Percentiles rank a stretch among this genome's conserved stretches.
phyloP scores from a whole-genome alignment of 2,113 vertebrate species.

The Nothocercus nigrocapillus region DNA sequence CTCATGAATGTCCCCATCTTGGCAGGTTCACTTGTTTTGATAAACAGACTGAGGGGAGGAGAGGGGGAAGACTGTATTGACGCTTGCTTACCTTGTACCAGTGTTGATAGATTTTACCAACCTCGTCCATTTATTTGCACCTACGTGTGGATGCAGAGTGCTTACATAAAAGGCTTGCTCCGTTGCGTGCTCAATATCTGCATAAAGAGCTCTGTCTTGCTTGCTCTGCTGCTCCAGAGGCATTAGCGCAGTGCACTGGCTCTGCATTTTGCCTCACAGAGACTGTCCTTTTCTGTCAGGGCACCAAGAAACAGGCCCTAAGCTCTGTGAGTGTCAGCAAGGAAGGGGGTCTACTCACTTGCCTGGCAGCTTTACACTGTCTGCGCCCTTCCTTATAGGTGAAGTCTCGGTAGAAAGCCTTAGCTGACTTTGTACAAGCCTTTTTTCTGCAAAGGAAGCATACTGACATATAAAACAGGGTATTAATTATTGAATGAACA shows the following conservation, averaged over 20 bases:
- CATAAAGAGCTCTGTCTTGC: background rate
- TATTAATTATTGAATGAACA: background rate
- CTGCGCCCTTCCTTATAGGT: background rate
- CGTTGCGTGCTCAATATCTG: background rate
- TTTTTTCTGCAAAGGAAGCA: constrained; percentile 29
- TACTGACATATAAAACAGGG: background rate
- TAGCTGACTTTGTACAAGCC: background rate
- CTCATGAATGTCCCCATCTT: background rate
- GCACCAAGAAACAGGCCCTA: background rate
- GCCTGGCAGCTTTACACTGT: background rate
- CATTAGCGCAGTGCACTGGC: background rate
- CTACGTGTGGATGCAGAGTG: background rate
- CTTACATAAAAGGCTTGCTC: background rate
- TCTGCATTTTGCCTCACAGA: background rate
- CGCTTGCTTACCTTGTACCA: background rate
- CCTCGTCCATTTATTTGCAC: background rate
- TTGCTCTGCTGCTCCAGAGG: background rate
- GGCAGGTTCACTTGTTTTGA: background rate
- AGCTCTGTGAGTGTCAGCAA: background rate
- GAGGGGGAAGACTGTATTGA: background rate
- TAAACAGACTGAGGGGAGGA: background rate
- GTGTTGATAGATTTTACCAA: background rate
- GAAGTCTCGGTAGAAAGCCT: background rate
- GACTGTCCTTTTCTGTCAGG: background rate
- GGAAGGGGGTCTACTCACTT: background rate